Conservation (phyloP, 2,113 vertebrate genomes). For the Ramphastos sulfuratus region DNA sequence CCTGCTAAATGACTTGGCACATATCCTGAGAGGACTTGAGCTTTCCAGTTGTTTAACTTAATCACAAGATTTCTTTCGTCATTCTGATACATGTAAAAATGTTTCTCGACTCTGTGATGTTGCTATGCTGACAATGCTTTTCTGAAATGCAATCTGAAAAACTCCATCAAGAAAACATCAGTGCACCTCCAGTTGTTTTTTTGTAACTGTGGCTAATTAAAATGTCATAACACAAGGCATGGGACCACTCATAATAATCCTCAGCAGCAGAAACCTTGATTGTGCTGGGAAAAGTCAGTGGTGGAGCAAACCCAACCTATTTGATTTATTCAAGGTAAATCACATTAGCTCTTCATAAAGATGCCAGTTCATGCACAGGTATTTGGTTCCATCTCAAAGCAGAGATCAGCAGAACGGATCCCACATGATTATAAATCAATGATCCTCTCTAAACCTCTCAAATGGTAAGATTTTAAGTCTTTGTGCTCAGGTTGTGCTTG, state of each 20-base stretch:
- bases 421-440: not conserved
- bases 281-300: not conserved
- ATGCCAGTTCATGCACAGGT: not conserved
- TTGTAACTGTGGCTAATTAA: not conserved
- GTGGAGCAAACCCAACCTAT: not conserved
- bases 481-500: not conserved
- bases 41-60: not conserved
- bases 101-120: not conserved
- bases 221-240: not conserved
- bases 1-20: not conserved
- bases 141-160: not conserved
- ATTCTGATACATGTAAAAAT: not conserved
- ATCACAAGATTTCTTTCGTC: not conserved
- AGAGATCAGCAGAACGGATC: not conserved
- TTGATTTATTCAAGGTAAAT: not conserved
- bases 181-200: not conserved
- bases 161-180: fast-evolving
- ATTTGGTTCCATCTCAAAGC: not conserved
- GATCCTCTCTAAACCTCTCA: not conserved
- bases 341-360: not conserved
- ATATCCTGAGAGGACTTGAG: not conserved
- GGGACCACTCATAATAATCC: not conserved
- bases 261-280: not conserved
- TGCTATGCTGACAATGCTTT: not conserved
- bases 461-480: not conserved